These are phyloP conservation scores for Ictidomys tridecemlineatus DNA, from an alignment of 2,113 vertebrate species.

Conservation along the genomic window DNA sequence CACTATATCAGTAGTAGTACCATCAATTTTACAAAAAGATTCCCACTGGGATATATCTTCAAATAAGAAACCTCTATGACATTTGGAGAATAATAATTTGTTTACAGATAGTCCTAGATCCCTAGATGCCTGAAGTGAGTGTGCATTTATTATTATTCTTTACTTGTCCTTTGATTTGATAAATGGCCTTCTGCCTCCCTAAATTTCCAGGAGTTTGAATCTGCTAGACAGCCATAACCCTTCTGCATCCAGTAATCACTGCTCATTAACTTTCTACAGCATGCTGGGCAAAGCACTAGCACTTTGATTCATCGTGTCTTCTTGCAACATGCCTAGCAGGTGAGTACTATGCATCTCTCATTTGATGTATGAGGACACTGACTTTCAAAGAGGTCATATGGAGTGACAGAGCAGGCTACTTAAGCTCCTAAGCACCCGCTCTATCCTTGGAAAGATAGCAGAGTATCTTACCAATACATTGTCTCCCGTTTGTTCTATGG, in stretches of 20 bases:
- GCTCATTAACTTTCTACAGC: neutral
- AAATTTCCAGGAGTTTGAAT: neutral
- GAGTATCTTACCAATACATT: neutral
- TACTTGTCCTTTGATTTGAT: neutral
- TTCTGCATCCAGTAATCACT: neutral
- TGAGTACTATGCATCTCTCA: neutral
- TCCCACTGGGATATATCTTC: neutral
- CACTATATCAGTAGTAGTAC: neutral
- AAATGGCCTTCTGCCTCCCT: neutral
- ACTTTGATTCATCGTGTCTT: neutral
- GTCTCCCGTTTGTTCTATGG: neutral
- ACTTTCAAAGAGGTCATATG: neutral
- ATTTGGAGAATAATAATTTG: neutral
- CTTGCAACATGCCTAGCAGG: neutral
- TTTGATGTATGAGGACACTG: neutral
- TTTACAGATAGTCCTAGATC: neutral
- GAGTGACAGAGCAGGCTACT: neutral
- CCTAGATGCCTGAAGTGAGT: neutral
- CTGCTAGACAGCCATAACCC: neutral
- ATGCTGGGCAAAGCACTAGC: neutral
- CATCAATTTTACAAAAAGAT: neutral
- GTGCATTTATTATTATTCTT: neutral
- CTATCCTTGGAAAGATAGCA: neutral
- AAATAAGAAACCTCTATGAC: neutral
- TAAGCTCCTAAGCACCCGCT: neutral